Evolutionary conservation across 2,113 vertebrate species (phyloP).

Genomic region (Oryctolagus cuniculus): mOryCun1.1 NC_091435.1:134710001-134710500

Average conservation of each 20-base stretch:
- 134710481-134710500: not conserved
- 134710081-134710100: no score
- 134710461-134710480: not conserved
- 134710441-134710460: not conserved
- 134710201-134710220: not conserved
- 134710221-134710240: not conserved
- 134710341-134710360: slow-evolving; percentile 32
- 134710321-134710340: not conserved
- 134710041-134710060: no score
- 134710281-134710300: not conserved
- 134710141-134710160: not conserved
- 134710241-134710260: slow-evolving; percentile 4
- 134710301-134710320: not conserved
- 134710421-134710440: not conserved
- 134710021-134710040: no score
- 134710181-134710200: not conserved
- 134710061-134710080: no score
- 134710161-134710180: not conserved
- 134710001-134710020: no score
- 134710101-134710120: no score
- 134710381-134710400: not conserved
- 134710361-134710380: not conserved
- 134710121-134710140: no score
- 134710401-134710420: not conserved
- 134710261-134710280: not conserved